A percentile compares a stretch with the other conserved stretches of the same genome.
Evolutionary conservation across 2,888 invertebrate species (phyloP).

Genomic region (Elysia crispata): DNA sequence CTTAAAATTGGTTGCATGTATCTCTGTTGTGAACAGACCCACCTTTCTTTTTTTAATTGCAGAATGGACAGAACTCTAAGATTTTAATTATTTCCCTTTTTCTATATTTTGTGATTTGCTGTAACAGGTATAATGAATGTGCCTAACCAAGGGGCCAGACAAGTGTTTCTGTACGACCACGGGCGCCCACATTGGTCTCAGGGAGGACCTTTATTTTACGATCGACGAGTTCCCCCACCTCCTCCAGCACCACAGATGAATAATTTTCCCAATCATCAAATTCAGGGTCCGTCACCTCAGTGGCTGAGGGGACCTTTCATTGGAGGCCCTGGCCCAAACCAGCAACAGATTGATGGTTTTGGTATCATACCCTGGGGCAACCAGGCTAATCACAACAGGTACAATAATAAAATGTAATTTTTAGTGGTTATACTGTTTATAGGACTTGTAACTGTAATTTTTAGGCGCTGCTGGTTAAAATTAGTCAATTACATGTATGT

Average conservation of each 20-base stretch:
- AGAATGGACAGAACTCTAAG: too few relatives aligned
- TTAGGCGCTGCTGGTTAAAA: too few relatives aligned
- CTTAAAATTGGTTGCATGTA: too few relatives aligned
- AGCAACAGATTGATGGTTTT: constrained; percentile 54
- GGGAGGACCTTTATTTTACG: constrained; percentile 57
- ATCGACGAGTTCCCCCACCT: constrained; percentile 54
- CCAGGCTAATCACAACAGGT: constrained; percentile 47
- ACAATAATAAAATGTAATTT: too few relatives aligned
- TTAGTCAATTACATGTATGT: too few relatives aligned
- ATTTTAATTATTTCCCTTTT: too few relatives aligned
- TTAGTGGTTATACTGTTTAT: too few relatives aligned
- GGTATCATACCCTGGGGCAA: constrained; percentile 56
- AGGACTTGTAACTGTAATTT: too few relatives aligned
- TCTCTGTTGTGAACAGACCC: too few relatives aligned
- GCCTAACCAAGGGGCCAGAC: constrained; percentile 55
- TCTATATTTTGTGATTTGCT: too few relatives aligned
- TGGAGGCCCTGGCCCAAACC: constrained; percentile 51
- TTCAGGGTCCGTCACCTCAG: constrained; percentile 49
- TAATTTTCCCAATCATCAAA: constrained; percentile 51
- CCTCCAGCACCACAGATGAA: constrained; percentile 50
- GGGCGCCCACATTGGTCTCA: constrained; percentile 57
- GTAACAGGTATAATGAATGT: constrained; percentile 56
- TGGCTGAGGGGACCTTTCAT: constrained; percentile 50
- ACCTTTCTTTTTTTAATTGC: too few relatives aligned
- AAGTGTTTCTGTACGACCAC: constrained; percentile 57